phyloP scores from a whole-genome alignment of 2,113 vertebrate species.

The Cyprinodon tularosa region DNA sequence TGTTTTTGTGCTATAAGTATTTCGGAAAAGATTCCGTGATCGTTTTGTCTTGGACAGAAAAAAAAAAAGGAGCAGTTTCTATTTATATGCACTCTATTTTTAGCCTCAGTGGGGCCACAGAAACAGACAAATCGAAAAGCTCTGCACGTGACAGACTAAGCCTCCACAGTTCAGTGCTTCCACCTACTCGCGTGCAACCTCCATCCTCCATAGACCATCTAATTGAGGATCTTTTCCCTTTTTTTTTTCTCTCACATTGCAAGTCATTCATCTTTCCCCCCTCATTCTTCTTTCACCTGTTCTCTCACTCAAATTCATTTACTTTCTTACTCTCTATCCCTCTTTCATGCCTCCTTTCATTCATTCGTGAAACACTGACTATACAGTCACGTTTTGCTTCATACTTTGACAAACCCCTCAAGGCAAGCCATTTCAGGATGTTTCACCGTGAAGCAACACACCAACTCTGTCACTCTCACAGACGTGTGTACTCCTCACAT shows the following conservation, averaged over 20 bases:
- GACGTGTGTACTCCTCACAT: constrained; percentile 9
- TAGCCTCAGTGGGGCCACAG: constrained; percentile 89
- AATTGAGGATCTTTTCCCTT: constrained; percentile 30
- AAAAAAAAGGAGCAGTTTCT: constrained; percentile 33
- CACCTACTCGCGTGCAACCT: constrained; percentile 1
- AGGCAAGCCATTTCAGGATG: constrained; percentile 72
- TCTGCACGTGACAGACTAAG: constrained; percentile 55
- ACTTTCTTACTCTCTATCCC: not conserved
- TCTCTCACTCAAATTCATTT: constrained; percentile 40
- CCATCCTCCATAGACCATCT: not conserved
- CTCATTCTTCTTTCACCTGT: constrained; percentile 36
- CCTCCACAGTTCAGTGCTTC: constrained; percentile 21
- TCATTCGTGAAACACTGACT: constrained; percentile 62
- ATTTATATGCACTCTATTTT: constrained; percentile 82
- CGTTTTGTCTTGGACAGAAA: constrained; percentile 29
- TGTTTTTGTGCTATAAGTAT: constrained; percentile 12
- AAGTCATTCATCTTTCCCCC: constrained; percentile 2
- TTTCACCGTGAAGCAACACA: constrained; percentile 65
- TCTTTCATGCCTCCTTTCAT: constrained; percentile 29
- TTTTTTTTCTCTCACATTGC: constrained; percentile 9
- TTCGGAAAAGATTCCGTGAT: not conserved
- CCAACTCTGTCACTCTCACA: constrained; percentile 59
- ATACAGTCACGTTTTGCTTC: constrained; percentile 69
- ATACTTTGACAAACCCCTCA: constrained; percentile 64
- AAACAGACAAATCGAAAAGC: constrained; percentile 88